phyloP scores from a whole-genome alignment of 2,113 vertebrate species.

The Tichodroma muraria region DNA sequence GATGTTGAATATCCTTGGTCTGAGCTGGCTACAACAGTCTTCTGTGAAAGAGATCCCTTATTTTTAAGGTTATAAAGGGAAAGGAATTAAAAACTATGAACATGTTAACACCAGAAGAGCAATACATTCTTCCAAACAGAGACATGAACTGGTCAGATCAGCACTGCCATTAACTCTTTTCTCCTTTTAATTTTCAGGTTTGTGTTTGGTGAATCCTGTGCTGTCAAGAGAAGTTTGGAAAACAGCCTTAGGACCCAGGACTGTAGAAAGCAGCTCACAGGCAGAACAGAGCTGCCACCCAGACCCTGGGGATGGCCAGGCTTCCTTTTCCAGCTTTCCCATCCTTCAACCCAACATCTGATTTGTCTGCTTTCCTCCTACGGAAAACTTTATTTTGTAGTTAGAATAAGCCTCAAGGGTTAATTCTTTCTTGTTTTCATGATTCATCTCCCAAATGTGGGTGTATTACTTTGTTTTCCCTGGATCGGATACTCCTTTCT shows the following conservation, averaged over 20 bases:
- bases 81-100: not conserved
- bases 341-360: not conserved
- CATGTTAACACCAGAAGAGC: not conserved
- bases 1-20: not conserved
- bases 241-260: not conserved
- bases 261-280: not conserved
- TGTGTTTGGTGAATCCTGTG: not conserved
- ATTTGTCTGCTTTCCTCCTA: not conserved
- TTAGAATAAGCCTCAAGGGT: not conserved
- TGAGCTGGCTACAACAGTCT: not conserved
- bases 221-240: not conserved
- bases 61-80: conserved; percentile 10
- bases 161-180: not conserved
- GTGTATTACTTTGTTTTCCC: not conserved
- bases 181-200: not conserved
- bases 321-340: not conserved
- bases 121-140: not conserved
- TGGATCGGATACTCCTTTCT: not conserved
- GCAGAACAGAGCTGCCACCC: not conserved
- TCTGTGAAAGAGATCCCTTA: not conserved
- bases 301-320: not conserved
- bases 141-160: not conserved
- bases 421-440: not conserved
- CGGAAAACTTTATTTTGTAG: not conserved
- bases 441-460: not conserved